These are phyloP conservation scores for Drosophila mauritiana DNA, from an alignment of 1,140 invertebrate genomes.

Conservation along the genomic window DNA sequence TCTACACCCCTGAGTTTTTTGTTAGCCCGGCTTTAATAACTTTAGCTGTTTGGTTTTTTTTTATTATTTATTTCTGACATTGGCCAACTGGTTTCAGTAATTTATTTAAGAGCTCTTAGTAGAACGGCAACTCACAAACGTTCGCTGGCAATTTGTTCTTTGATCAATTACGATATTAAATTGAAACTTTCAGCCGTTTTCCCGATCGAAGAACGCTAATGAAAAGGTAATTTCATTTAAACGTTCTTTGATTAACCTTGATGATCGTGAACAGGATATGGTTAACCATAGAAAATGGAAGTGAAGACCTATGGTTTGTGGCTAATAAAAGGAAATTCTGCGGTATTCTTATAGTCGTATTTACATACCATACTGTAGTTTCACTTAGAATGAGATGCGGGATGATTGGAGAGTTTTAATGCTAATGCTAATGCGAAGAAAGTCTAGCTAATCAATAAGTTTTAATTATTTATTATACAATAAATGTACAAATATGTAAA, in stretches of 20 bases:
- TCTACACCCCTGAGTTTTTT: constrained; percentile 34
- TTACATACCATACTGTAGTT: constrained; percentile 7
- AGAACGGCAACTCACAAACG: constrained; percentile 47
- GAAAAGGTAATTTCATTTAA: constrained; percentile 57
- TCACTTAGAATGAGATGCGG: background rate
- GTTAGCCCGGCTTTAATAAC: constrained; percentile 35
- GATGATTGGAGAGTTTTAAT: background rate
- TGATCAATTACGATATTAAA: constrained; percentile 53
- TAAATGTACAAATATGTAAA: background rate
- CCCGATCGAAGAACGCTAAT: constrained; percentile 29
- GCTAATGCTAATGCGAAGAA: background rate
- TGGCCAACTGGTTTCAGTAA: constrained; percentile 64
- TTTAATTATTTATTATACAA: background rate
- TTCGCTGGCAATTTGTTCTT: constrained; percentile 55
- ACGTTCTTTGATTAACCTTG: constrained; percentile 57
- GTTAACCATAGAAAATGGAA: constrained; percentile 47
- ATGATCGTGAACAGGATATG: constrained; percentile 56
- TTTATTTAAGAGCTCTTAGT: constrained; percentile 52
- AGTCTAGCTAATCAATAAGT: too few relatives aligned
- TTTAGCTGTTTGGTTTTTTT: constrained; percentile 35
- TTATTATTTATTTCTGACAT: constrained; percentile 43
- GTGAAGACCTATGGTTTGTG: constrained; percentile 39
- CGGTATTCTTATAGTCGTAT: background rate
- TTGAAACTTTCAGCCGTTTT: constrained; percentile 32
- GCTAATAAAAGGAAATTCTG: constrained; percentile 53